Evolutionary conservation across 2,113 vertebrate genomes (phyloP).

Genomic region (Myotis davidii): DNA sequence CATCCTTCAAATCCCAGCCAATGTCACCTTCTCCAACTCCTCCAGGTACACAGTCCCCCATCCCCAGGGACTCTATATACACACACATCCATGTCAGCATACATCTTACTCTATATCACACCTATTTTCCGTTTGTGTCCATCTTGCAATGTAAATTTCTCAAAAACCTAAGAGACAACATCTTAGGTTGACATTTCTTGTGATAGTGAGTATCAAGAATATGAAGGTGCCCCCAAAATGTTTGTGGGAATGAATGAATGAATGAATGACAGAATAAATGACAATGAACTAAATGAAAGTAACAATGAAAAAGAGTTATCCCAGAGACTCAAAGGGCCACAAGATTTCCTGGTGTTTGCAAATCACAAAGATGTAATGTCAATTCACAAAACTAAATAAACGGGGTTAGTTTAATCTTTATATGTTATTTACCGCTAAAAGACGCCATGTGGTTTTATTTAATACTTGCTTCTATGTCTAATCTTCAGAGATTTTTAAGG

Average conservation of each 20-base stretch:
- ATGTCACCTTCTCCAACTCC: background rate
- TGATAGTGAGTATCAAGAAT: background rate
- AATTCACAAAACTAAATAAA: constrained; percentile 32
- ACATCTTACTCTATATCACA: background rate
- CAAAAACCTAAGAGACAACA: background rate
- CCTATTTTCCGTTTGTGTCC: background rate
- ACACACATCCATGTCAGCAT: background rate
- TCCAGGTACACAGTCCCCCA: background rate
- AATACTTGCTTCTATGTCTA: constrained; percentile 52
- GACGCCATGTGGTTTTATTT: constrained; percentile 47
- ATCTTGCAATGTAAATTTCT: background rate
- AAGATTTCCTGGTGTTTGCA: background rate
- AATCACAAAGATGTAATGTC: constrained; percentile 2
- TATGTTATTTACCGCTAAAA: constrained; percentile 58
- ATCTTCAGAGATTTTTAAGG: constrained; percentile 55
- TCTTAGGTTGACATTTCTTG: background rate
- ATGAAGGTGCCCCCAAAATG: background rate
- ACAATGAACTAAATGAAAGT: background rate
- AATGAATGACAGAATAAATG: background rate
- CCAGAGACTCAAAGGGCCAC: background rate
- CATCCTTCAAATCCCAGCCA: background rate
- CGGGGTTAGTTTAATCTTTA: constrained; percentile 39
- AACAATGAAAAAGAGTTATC: background rate
- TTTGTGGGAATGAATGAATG: background rate
- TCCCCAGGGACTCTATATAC: background rate